phyloP scores from a whole-genome alignment of 2,888 invertebrate species.

The Salpingus planirostris region DNA sequence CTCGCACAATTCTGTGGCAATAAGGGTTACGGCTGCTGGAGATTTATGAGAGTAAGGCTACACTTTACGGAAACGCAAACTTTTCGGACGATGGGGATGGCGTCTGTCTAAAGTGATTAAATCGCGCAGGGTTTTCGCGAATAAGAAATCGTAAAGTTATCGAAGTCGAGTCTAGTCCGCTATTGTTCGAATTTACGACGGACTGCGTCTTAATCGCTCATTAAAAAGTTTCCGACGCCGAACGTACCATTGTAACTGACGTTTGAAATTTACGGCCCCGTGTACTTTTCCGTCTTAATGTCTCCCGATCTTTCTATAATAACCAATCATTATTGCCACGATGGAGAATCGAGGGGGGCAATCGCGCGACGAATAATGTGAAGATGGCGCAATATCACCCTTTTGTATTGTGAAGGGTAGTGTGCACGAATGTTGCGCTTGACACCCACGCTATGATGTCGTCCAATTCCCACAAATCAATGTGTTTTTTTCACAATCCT shows the following conservation, averaged over 20 bases:
- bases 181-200: slow-evolving; percentile 25
- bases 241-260: slow-evolving; percentile 25
- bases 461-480: slow-evolving; percentile 12
- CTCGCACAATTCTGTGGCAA: slow-evolving; percentile 45
- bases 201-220: slow-evolving; percentile 24
- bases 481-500: slow-evolving; percentile 12
- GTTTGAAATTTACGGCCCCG: slow-evolving; percentile 19
- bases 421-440: slow-evolving; percentile 13
- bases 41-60: too few relatives aligned
- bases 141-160: slow-evolving; percentile 23
- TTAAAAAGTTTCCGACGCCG: slow-evolving; percentile 27
- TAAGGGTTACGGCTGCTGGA: too few relatives aligned
- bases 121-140: too few relatives aligned
- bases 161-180: slow-evolving; percentile 18
- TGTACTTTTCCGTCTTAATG: too few relatives aligned
- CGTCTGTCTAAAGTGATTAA: too few relatives aligned
- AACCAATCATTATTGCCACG: too few relatives aligned
- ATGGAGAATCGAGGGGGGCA: too few relatives aligned
- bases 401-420: slow-evolving; percentile 10
- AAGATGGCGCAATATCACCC: slow-evolving; percentile 13
- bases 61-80: too few relatives aligned
- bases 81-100: too few relatives aligned
- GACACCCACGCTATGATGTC: slow-evolving; percentile 9
- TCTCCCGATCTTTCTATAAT: too few relatives aligned
- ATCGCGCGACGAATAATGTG: too few relatives aligned